These are phyloP conservation scores for Uropetala carovei DNA, from an alignment of 2,888 invertebrate genomes.

Conservation along the genomic window DNA sequence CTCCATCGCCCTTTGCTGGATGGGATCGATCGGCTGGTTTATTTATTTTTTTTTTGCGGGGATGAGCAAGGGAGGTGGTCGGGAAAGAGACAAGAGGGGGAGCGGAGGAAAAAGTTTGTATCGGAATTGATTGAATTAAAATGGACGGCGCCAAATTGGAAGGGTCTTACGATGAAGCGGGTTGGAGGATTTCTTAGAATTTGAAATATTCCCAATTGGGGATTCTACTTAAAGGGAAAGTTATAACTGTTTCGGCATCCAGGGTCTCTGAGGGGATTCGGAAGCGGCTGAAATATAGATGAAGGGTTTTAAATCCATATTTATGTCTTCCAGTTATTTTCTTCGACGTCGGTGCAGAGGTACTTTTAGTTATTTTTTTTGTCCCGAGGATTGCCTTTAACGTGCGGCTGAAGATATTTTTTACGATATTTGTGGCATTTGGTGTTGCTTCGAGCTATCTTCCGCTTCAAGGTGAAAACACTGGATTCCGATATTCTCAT, in stretches of 20 bases:
- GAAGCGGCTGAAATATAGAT: slow-evolving; percentile 3
- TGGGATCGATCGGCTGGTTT: background rate
- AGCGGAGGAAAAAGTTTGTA: slow-evolving; percentile 17
- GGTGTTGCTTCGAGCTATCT: no score
- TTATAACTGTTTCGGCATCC: background rate
- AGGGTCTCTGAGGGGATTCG: background rate
- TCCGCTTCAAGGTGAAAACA: no score
- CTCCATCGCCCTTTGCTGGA: background rate
- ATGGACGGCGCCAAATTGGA: slow-evolving; percentile 4
- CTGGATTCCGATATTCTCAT: no score
- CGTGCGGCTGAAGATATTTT: no score
- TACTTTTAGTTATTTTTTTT: no score
- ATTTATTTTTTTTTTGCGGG: no score
- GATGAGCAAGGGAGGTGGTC: no score
- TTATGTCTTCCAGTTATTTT: background rate
- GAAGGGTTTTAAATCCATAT: background rate
- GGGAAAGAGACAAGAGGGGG: background rate
- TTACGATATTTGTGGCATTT: no score
- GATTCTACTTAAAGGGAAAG: slow-evolving; percentile 14
- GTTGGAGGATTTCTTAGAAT: slow-evolving; percentile 5
- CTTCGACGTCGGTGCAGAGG: background rate
- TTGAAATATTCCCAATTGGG: background rate
- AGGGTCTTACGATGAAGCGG: background rate
- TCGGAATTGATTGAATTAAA: slow-evolving; percentile 18
- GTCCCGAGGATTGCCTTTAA: no score